Evolutionary conservation across 2,888 invertebrate species (phyloP).

Genomic region (Acrocyrtus sp.): DNA sequence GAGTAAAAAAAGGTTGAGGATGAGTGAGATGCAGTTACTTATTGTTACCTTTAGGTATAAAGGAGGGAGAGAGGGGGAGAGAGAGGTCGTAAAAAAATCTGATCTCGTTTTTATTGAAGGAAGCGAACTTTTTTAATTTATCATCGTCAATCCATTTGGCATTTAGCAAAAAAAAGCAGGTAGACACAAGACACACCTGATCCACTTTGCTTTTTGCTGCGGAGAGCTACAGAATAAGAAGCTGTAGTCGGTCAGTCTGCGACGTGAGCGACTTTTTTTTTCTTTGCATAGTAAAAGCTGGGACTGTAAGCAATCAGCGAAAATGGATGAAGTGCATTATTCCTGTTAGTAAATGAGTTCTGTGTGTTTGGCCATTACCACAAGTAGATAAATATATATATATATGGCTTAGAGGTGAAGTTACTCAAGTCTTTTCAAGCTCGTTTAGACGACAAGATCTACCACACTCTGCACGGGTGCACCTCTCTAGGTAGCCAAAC

Average conservation of each 20-base stretch:
- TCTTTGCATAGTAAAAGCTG: constrained; percentile 19
- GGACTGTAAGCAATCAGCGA: constrained; percentile 17
- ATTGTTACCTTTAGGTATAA: too few relatives aligned
- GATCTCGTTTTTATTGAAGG: constrained; percentile 35
- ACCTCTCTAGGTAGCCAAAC: too few relatives aligned
- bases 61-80: too few relatives aligned
- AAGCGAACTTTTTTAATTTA: constrained; percentile 10
- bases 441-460: too few relatives aligned
- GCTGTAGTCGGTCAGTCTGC: background rate
- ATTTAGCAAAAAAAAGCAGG: constrained; percentile 20
- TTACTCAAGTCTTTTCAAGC: too few relatives aligned
- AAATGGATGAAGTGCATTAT: constrained; percentile 24
- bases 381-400: too few relatives aligned
- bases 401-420: too few relatives aligned
- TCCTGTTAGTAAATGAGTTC: too few relatives aligned
- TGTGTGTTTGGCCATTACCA: too few relatives aligned
- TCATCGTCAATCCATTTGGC: constrained; percentile 9
- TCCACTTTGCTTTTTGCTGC: constrained; percentile 1
- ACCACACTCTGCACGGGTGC: too few relatives aligned
- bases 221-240: constrained; percentile 8
- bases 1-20: too few relatives aligned
- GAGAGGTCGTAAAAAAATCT: constrained; percentile 14
- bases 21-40: too few relatives aligned
- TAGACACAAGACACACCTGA: constrained; percentile 21
- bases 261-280: constrained; percentile 11